phyloP scores from a whole-genome alignment of 1,140 invertebrate species.

The Venturia canescens region DNA sequence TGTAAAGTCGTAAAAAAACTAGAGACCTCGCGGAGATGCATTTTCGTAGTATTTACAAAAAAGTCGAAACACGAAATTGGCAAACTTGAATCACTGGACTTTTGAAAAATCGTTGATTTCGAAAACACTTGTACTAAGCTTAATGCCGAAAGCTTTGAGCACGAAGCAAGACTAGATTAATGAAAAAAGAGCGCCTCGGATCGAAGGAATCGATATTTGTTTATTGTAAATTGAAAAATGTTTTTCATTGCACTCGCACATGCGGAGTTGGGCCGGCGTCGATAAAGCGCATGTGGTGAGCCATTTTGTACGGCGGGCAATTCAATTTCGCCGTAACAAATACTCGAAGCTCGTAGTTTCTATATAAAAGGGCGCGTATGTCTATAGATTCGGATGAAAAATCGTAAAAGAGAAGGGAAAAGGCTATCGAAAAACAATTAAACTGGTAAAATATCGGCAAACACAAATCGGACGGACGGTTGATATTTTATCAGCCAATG shows the following conservation, averaged over 20 bases:
- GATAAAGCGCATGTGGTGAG: conserved; percentile 47
- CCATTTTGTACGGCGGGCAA: conserved; percentile 67
- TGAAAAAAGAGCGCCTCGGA: not conserved
- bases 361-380: conserved; percentile 16
- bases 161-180: too few species aligned
- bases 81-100: too few species aligned
- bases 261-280: not conserved
- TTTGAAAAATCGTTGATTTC: not conserved
- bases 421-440: conserved; percentile 74
- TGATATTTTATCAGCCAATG: conserved; percentile 71
- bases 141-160: too few species aligned
- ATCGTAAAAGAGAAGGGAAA: not conserved
- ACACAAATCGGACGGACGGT: conserved; percentile 66
- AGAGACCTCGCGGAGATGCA: not conserved
- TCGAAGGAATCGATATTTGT: not conserved
- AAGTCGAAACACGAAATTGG: too few species aligned
- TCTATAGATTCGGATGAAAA: not conserved
- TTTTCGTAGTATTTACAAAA: conserved; percentile 12
- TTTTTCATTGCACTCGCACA: not conserved
- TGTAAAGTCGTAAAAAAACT: not conserved
- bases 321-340: conserved; percentile 69
- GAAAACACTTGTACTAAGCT: too few species aligned
- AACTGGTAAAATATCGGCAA: conserved; percentile 73
- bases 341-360: conserved; percentile 46
- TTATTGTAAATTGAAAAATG: not conserved